phyloP scores from a whole-genome alignment of 2,888 invertebrate species.

The Cerastis rubricosa region DNA sequence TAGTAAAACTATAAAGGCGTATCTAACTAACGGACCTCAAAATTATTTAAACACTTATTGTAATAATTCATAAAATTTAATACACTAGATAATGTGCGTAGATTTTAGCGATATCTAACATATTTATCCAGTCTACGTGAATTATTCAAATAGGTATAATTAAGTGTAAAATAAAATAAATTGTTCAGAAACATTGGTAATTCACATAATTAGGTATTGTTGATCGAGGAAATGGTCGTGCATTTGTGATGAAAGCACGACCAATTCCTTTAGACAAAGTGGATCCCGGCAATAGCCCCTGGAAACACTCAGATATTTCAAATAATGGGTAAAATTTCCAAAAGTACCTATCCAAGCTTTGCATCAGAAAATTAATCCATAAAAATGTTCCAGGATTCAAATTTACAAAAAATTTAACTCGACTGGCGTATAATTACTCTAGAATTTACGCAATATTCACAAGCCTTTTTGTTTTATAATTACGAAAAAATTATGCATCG shows the following conservation, averaged over 20 bases:
- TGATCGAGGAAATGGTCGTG: slow-evolving; percentile 12
- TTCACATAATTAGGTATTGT: slow-evolving; percentile 9
- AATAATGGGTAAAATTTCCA: slow-evolving; percentile 37
- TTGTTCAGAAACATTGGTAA: slow-evolving; percentile 13
- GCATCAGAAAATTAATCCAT: slow-evolving; percentile 11
- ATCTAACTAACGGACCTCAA: slow-evolving; percentile 56
- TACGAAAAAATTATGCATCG: slow-evolving; percentile 46
- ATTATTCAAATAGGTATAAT: slow-evolving; percentile 51
- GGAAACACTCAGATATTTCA: slow-evolving; percentile 26
- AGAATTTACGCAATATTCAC: slow-evolving; percentile 82
- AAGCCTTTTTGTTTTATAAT: slow-evolving; percentile 77
- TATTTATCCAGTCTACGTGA: slow-evolving; percentile 79
- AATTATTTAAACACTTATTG: slow-evolving; percentile 66
- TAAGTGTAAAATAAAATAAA: slow-evolving; percentile 35
- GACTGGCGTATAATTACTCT: slow-evolving; percentile 59
- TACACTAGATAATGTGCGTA: slow-evolving; percentile 81
- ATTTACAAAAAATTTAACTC: slow-evolving; percentile 26
- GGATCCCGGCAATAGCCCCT: slow-evolving; percentile 49
- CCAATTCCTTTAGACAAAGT: slow-evolving; percentile 9
- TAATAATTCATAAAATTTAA: slow-evolving; percentile 66
- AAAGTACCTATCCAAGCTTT: slow-evolving; percentile 24
- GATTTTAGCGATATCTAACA: slow-evolving; percentile 79
- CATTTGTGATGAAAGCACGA: not conserved
- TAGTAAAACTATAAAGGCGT: slow-evolving; percentile 59
- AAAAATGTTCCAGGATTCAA: slow-evolving; percentile 11